Evolutionary conservation across 1,140 invertebrate species (phyloP), one percentile per base, ranked within the genome.

Genomic region (Plutomurus gul): DNA sequence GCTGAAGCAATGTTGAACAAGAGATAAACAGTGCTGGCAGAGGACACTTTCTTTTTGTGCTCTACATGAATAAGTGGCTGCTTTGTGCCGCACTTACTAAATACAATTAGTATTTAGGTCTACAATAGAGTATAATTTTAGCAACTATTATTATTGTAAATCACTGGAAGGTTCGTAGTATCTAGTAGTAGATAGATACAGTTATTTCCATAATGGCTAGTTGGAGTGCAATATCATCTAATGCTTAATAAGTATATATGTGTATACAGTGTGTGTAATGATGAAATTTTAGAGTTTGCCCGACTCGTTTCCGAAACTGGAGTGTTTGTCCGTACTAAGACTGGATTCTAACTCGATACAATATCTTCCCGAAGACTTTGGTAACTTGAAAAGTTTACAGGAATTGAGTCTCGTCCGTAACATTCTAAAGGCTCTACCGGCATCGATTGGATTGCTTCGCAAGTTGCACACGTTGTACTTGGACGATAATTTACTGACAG

Each of bases 371-470:
- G 91, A 92, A 81, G 91, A 91, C 82, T 91, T 95, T 82, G 93
- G 91, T 79, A 92, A 94, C 80, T 88, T 97, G 85, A 89, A 89
- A 79, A 92, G 91, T 85, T 88, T 98, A 81, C 94, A 97, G 87
- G 96, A 98, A 87, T 87, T 98, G 65, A 93, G 95, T 87, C 87
- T 96, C 1, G 94, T 93, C 85, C 91, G 93, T 84, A 98, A 98
- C 87, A 91, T 92, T 84, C 88, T 98, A 71, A 90, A 92, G 81
- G 90, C 90, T 84, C 86, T 98, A 46, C 96, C 96, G 25, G 89
- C 90, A 65, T 93, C 93, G 11, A 92, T 98, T 85, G 96, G 96
- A 30, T 89, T 96, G 56, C 87, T 97, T 73, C 88, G 94, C 47
- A 95, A 95, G 86, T 86, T 98, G 36, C 91, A 94, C 81, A 95